Evolutionary conservation across 1,140 invertebrate genomes (phyloP), one percentile per base, ranked within the genome.

Genomic region (Monomorium pharaonis): DNA sequence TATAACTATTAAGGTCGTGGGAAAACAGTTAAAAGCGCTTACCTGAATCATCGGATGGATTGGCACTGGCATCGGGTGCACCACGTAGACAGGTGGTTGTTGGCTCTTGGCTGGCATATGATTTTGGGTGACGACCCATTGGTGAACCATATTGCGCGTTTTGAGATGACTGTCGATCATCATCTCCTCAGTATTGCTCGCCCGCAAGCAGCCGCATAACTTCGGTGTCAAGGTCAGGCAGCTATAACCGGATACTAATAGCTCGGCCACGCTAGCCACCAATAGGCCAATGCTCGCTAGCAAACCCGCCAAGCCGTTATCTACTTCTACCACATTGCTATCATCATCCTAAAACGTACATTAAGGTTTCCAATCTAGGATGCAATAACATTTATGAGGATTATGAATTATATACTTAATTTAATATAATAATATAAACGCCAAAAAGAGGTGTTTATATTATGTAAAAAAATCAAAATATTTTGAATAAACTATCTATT

Each of bases 141-240:
- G 94, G 47, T 94, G 94, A 0, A 95, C 94, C 94, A 95, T 95
- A 87, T 95, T 95, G 24, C 92, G 89, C 0, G 93, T 94, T 83
- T 95, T 95, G 16, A 95, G 70, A 5, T 92, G 90, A 30, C 94
- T 92, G 56, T 83, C 91, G 37, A 47, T 65, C 60, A 24, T n/a
- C 24, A 16, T 10, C 30, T 76, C 85, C 30, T 94, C 91, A 1
- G 87, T 84, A 7, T 89, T 88, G 56, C 84, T 90, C 0, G 91
- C 75, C 49, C 91, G 85, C 4, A 95, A 74, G 49, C 94, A 95
- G 18, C 94, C 90, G 87, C 94, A 95, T 10, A 95, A 89, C 62
- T 94, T 94, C 0, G 94, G 94, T 14, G 94, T 93, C 47, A 95
- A 86, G 56, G 92, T 94, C n/a, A 94, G 86, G 33, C 94, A 95